phyloP scores from a whole-genome alignment of 2,797 vertebrate species.

The Pseudochirops corinnae region DNA sequence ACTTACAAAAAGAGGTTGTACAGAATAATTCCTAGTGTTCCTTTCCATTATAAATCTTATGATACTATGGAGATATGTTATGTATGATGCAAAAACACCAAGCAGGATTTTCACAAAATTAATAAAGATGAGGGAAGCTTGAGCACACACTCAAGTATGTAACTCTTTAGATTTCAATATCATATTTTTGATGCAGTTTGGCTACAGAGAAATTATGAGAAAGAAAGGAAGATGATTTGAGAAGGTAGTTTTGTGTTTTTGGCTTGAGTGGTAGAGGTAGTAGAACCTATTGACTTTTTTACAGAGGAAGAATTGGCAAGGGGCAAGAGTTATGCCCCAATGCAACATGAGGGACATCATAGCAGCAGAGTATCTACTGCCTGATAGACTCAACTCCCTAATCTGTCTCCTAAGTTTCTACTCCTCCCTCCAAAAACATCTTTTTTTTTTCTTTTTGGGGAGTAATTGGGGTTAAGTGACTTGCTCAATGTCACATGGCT shows the following conservation, averaged over 20 bases:
- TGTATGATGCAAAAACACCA: background rate
- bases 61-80: background rate
- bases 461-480: too few species aligned
- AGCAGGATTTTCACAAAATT: conserved; percentile 1
- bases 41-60: background rate
- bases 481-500: too few species aligned
- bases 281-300: background rate
- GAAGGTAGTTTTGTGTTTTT: background rate
- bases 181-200: conserved; percentile 7
- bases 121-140: conserved; percentile 4
- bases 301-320: background rate
- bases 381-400: too few species aligned
- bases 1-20: background rate
- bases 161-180: background rate
- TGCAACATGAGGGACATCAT: too few species aligned
- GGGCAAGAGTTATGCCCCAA: too few species aligned
- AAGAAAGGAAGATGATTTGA: background rate
- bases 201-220: background rate
- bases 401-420: too few species aligned
- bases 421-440: too few species aligned
- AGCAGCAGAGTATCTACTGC: too few species aligned
- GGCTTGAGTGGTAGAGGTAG: background rate
- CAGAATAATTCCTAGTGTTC: background rate
- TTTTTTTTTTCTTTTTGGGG: too few species aligned
- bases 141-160: conserved; percentile 2